Evolutionary conservation across 1,140 invertebrate genomes (phyloP).

Genomic region (Calliopsis andreniformis): DNA sequence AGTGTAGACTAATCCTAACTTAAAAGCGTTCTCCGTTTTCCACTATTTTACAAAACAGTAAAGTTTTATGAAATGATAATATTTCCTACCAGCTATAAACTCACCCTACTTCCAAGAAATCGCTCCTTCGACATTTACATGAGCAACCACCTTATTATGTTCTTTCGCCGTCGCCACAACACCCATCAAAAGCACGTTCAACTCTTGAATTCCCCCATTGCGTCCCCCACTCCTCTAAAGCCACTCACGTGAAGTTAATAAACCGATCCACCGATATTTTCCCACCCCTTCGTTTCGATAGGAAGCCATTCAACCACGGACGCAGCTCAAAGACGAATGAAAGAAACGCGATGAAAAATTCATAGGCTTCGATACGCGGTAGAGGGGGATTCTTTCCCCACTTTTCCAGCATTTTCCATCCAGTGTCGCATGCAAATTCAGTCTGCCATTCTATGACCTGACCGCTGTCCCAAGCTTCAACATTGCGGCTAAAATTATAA

Average conservation of each 20-base stretch:
- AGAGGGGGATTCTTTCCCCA: background rate
- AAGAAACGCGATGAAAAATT: slow-evolving; percentile 7
- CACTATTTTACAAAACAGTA: too few species aligned
- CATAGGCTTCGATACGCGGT: background rate
- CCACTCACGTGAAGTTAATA: background rate
- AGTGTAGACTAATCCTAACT: too few species aligned
- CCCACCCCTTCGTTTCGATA: background rate
- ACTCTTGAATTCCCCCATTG: background rate
- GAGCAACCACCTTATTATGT: background rate
- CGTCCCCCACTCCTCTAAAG: background rate
- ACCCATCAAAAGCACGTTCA: background rate
- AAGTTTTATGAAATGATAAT: too few species aligned
- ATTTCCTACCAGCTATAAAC: too few species aligned
- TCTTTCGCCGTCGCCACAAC: background rate
- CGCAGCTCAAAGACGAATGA: background rate
- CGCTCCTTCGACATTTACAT: background rate
- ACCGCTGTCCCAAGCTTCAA: background rate
- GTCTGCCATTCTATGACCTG: background rate
- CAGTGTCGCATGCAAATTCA: slow-evolving; percentile 3
- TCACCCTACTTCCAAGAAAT: background rate
- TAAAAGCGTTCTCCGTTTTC: too few species aligned
- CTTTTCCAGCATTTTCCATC: background rate
- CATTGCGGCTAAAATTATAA: slow-evolving; percentile 16
- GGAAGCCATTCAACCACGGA: background rate
- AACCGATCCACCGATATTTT: slow-evolving; percentile 4